Evolutionary conservation across 2,113 vertebrate genomes (phyloP).

Genomic region (Lepisosteus osseus): DNA sequence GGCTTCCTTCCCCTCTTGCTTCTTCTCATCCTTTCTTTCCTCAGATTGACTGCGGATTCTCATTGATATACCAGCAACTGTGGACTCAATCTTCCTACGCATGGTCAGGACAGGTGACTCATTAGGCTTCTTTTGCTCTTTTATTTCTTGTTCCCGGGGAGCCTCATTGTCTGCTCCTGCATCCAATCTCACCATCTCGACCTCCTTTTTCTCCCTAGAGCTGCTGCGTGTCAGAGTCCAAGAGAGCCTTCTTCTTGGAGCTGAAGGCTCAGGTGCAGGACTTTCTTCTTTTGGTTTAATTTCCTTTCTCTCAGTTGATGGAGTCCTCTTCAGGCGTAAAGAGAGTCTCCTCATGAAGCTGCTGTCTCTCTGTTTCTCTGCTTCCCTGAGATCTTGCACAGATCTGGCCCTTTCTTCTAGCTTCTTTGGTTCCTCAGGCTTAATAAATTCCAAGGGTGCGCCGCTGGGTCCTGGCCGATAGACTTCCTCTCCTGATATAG

Average conservation of each 20-base stretch:
- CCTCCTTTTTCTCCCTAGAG: conserved; percentile 75
- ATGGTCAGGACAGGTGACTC: conserved; percentile 82
- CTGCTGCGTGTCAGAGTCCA: conserved; percentile 71
- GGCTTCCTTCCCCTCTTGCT: conserved; percentile 49
- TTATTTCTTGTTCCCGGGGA: conserved; percentile 42
- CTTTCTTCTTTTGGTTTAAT: conserved; percentile 63
- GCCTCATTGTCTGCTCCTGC: conserved; percentile 39
- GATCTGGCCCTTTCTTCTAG: conserved; percentile 85
- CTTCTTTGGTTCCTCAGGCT: conserved; percentile 45
- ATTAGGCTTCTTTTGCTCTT: conserved; percentile 51
- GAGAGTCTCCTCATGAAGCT: conserved; percentile 87
- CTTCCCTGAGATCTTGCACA: conserved; percentile 84
- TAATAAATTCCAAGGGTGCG: conserved; percentile 79
- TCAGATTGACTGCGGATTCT: conserved; percentile 82
- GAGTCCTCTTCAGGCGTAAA: conserved; percentile 76
- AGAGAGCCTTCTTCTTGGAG: conserved; percentile 65
- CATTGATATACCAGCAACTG: conserved; percentile 83
- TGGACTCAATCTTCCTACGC: conserved; percentile 87
- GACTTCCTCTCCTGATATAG: conserved; percentile 73
- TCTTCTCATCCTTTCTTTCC: conserved; percentile 63
- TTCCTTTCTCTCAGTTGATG: conserved; percentile 76
- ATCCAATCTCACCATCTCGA: conserved; percentile 66
- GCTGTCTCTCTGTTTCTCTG: conserved; percentile 80
- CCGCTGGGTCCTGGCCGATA: conserved; percentile 84
- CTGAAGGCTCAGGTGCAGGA: conserved; percentile 49